Base-by-base conservation (phyloP, 2,797 vertebrate species). In the Chelon labrosus region DNA sequence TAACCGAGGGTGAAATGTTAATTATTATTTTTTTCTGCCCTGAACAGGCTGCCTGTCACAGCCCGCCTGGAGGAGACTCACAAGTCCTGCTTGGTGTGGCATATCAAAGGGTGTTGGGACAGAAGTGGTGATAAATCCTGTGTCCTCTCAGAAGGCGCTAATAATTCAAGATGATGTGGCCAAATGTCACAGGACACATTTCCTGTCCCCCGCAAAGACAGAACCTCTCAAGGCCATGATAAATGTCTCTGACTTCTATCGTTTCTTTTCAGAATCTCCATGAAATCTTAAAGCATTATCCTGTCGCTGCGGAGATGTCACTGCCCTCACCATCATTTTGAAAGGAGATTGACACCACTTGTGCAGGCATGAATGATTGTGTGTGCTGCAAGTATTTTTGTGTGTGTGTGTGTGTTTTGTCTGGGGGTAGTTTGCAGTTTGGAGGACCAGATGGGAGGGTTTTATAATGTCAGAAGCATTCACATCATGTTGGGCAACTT, bases 151-250 rank as follows among this genome's bases (percentile, higher is more conserved):
- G 71, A 88, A 90, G 86, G 89, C 69, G 90, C 83, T 91, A 93
- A 92, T 92, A 89, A 91, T 92, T 92, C 89, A 92, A 87, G 83
- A 92, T 91, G 91, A 93, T 92, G 88, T 88, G 88, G 89, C 88
- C 90, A 94, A 94, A 94, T 94, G 92, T 92, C 93, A 93, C 80
- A 83, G 87, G 87, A 92, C 89, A 91, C 82, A 92, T 93, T 94
- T 90, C 84, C 86, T 91, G 84, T 92, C 81, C 73, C 77, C 51
- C 51, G 46, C 66, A 67, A 85, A 91, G 90, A 92, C 81, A 82
- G 89, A 88, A 65, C 73, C 84, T 76, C 85, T 88, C 88, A 81
- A 65, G 75, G 55, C 57, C 76, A 70, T 88, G 89, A 93, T 82
- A 52, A 84, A 94, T 87, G 72, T 70, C 61, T 52, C 64, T 37